A percentile compares a stretch with the other conserved stretches of the same genome.
These are phyloP conservation scores for Ectemnius continuus DNA, from an alignment of 2,888 invertebrate species.

Conservation along the genomic window DNA sequence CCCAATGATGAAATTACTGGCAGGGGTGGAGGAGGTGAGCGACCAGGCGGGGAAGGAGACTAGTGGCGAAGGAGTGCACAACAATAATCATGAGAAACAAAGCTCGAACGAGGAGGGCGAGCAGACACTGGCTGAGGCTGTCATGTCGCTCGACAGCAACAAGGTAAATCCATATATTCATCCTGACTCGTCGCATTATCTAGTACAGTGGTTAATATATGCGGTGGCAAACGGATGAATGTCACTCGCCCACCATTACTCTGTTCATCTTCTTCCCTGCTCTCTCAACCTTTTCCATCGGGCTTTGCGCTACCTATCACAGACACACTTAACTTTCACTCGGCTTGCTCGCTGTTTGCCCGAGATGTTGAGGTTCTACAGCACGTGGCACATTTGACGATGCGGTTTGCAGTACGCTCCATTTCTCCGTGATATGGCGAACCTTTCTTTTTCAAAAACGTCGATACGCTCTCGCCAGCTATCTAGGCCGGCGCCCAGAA, in stretches of 20 bases:
- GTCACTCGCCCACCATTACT: too few species aligned
- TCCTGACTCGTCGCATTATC: background rate
- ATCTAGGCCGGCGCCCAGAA: too few species aligned
- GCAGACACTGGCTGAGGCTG: conserved; percentile 40
- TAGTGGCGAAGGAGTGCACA: conserved; percentile 61
- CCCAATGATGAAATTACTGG: conserved; percentile 76
- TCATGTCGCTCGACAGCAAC: conserved; percentile 56
- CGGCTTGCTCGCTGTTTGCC: conserved; percentile 8
- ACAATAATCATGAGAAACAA: conserved; percentile 64
- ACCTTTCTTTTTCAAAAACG: conserved; percentile 21
- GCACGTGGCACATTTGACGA: conserved; percentile 4
- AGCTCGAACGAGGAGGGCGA: conserved; percentile 43
- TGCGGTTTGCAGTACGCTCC: conserved; percentile 21
- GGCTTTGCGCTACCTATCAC: background rate
- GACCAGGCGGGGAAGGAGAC: conserved; percentile 49
- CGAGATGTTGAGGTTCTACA: conserved; percentile 9
- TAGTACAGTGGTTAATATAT: background rate
- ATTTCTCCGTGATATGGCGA: conserved; percentile 23
- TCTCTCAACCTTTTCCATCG: background rate
- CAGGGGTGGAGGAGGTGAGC: conserved; percentile 70
- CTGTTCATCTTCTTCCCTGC: background rate
- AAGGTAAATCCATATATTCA: conserved; percentile 58
- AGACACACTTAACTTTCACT: conserved; percentile 36
- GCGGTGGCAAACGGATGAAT: background rate
- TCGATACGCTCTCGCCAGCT: conserved; percentile 11